Conservation (phyloP, 2,797 vertebrate species). For the Sebastiscus tertius region DNA sequence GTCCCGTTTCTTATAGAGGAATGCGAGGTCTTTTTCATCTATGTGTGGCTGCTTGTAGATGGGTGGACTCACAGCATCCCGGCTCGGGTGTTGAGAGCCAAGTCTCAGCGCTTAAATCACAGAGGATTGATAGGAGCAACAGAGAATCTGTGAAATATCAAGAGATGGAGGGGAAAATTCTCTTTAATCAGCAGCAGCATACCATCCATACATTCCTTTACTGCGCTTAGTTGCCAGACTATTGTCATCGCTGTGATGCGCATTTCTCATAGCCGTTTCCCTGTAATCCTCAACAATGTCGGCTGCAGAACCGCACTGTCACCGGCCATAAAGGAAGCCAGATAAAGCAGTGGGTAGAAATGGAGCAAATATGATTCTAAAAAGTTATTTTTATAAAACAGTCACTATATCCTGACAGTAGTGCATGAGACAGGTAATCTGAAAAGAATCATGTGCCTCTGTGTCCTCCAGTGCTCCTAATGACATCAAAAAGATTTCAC, state of each 20-base stretch:
- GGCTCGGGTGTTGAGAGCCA: slow-evolving; percentile 56
- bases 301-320: slow-evolving; percentile 42
- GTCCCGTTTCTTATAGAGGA: slow-evolving; percentile 28
- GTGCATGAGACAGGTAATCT: too few species aligned
- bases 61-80: slow-evolving; percentile 25
- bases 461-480: too few species aligned
- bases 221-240: slow-evolving; percentile 62
- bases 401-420: too few species aligned
- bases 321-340: slow-evolving; percentile 33
- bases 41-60: slow-evolving; percentile 13
- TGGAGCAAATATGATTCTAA: too few species aligned
- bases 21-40: slow-evolving; percentile 32
- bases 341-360: neutral
- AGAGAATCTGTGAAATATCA: slow-evolving; percentile 58
- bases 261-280: slow-evolving; percentile 51
- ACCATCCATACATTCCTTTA: slow-evolving; percentile 57
- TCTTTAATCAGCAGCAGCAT: slow-evolving; percentile 74
- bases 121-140: slow-evolving; percentile 40
- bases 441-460: too few species aligned
- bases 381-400: too few species aligned
- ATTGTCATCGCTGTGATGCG: slow-evolving; percentile 66
- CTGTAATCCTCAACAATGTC: slow-evolving; percentile 40
- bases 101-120: slow-evolving; percentile 51
- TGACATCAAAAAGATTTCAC: too few species aligned
- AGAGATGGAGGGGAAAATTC: neutral